These are phyloP conservation scores for Sminthurides aquaticus DNA, from an alignment of 2,888 invertebrate species.

Conservation along the genomic window DNA sequence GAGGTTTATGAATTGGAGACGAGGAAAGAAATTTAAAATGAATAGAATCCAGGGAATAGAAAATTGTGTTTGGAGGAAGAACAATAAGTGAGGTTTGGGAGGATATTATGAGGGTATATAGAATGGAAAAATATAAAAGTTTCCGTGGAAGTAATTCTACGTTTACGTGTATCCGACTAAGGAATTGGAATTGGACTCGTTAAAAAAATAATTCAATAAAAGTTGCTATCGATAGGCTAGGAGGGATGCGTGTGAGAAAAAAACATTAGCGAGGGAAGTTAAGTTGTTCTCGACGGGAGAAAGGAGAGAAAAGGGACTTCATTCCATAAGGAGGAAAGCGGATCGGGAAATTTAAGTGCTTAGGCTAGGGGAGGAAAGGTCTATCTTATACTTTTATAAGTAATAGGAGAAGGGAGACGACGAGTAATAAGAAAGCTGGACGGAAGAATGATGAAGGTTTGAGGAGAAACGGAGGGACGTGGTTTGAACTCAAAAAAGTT, in stretches of 20 bases:
- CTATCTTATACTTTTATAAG: not conserved
- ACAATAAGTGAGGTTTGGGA: too few relatives aligned
- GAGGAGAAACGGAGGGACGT: not conserved
- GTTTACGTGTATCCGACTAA: too few relatives aligned
- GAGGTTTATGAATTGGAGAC: too few relatives aligned
- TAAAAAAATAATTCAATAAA: not conserved
- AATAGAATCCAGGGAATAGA: too few relatives aligned
- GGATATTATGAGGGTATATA: too few relatives aligned
- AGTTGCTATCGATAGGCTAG: not conserved
- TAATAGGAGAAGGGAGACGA: not conserved
- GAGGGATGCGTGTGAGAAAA: too few relatives aligned
- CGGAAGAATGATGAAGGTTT: not conserved
- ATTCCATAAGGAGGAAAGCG: not conserved
- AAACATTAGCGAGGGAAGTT: too few relatives aligned
- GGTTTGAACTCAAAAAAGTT: not conserved
- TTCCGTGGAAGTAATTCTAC: too few relatives aligned
- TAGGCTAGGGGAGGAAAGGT: not conserved
- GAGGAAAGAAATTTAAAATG: too few relatives aligned
- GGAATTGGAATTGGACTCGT: not conserved
- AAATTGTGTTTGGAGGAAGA: too few relatives aligned
- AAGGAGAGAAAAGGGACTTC: not conserved
- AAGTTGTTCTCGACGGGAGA: not conserved
- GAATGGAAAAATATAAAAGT: too few relatives aligned
- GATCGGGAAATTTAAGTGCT: not conserved
- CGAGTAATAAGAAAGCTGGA: too few relatives aligned